Evolutionary conservation across 2,888 invertebrate species (phyloP).

Genomic region (Andrena bicolor): DNA sequence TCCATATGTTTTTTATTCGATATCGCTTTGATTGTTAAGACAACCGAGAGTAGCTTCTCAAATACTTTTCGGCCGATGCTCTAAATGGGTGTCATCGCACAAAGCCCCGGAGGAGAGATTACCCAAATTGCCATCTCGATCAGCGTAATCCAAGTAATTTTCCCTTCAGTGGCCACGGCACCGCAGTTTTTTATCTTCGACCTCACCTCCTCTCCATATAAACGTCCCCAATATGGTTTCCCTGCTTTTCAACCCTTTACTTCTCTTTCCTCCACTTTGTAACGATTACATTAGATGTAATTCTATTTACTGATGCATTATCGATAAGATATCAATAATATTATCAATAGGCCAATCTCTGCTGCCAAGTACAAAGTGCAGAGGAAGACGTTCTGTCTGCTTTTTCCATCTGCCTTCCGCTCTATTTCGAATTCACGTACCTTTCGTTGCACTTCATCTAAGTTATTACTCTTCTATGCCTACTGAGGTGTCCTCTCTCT

Average conservation of each 20-base stretch:
- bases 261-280: constrained; percentile 1
- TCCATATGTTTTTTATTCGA: background rate
- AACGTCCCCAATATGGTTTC: constrained; percentile 34
- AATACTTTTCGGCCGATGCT: constrained; percentile 17
- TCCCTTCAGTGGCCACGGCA: constrained; percentile 25
- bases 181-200: constrained; percentile 12
- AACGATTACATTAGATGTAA: constrained; percentile 1
- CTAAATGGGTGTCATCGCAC: constrained; percentile 19
- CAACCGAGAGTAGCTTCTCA: background rate
- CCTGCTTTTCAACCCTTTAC: background rate
- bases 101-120: constrained; percentile 25
- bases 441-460: constrained; percentile 46
- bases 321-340: no score
- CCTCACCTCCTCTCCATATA: background rate
- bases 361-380: no score
- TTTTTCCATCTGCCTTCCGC: background rate
- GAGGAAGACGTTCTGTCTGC: constrained; percentile 1
- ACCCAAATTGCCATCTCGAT: constrained; percentile 46
- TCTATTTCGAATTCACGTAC: constrained; percentile 3
- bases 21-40: background rate
- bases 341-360: no score
- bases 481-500: constrained; percentile 11
- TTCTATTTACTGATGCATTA: background rate
- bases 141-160: constrained; percentile 49
- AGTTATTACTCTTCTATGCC: constrained; percentile 58